Conservation (phyloP, 2,113 vertebrate genomes). For the Murina feae region DNA sequence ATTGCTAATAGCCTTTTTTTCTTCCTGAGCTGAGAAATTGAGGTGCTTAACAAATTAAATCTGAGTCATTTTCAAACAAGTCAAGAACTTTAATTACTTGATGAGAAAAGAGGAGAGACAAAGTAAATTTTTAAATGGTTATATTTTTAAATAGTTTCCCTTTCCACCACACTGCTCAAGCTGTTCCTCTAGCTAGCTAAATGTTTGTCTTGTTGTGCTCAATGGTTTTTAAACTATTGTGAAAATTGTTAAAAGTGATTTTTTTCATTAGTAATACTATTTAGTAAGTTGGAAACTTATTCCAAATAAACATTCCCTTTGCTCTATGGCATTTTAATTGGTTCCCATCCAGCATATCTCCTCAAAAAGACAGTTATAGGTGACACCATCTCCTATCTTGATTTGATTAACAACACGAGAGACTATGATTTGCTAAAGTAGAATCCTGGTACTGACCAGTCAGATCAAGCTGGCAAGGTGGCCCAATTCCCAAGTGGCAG, state of each 20-base stretch:
- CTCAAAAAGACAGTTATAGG: constrained; percentile 29
- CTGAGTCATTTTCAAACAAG: constrained; percentile 81
- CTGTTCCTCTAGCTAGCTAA: constrained; percentile 67
- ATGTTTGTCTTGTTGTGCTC: constrained; percentile 69
- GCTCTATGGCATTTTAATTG: constrained; percentile 68
- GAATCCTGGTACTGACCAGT: neutral
- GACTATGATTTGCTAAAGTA: neutral
- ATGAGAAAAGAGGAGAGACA: constrained; percentile 61
- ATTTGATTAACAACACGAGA: neutral
- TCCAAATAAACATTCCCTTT: constrained; percentile 73
- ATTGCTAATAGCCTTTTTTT: constrained; percentile 80
- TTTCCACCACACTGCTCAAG: constrained; percentile 71
- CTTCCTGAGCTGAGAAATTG: constrained; percentile 79
- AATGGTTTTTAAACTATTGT: constrained; percentile 75
- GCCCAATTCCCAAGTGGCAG: neutral
- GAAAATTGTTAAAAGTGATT: constrained; percentile 67
- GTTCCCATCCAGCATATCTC: constrained; percentile 34
- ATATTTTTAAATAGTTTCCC: constrained; percentile 76
- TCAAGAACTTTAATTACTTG: constrained; percentile 84
- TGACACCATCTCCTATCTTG: neutral
- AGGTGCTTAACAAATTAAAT: constrained; percentile 84
- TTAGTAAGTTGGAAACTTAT: constrained; percentile 70
- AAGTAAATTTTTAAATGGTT: constrained; percentile 72
- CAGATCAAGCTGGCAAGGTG: neutral
- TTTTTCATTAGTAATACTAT: constrained; percentile 73